These are phyloP conservation scores for Silvanus unidentatus DNA, from an alignment of 2,888 invertebrate genomes.

Conservation along the genomic window DNA sequence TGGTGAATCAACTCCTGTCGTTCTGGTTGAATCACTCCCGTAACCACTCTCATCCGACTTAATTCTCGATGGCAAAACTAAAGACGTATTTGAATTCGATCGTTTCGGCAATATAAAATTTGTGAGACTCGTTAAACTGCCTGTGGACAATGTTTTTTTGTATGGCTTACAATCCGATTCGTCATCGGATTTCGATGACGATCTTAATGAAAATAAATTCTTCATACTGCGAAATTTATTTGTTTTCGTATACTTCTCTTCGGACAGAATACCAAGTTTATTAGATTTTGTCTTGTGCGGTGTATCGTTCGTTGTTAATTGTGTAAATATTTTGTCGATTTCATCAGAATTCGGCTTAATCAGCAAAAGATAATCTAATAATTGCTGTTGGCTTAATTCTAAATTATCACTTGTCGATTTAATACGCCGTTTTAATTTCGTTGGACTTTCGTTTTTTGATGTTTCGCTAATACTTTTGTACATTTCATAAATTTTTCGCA, in stretches of 20 bases:
- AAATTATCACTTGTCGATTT: constrained; percentile 34
- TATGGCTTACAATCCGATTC: constrained; percentile 33
- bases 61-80: constrained; percentile 24
- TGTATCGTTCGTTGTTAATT: constrained; percentile 29
- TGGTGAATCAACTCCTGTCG: constrained; percentile 51
- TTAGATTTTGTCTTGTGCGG: constrained; percentile 20
- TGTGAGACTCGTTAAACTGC: constrained; percentile 37
- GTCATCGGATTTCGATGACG: constrained; percentile 39
- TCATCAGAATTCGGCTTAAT: constrained; percentile 38
- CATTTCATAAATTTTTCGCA: constrained; percentile 34
- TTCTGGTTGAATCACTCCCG: constrained; percentile 54
- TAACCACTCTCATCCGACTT: constrained; percentile 55
- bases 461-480: constrained; percentile 26
- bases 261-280: constrained; percentile 26
- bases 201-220: constrained; percentile 29
- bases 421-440: constrained; percentile 26
- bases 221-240: constrained; percentile 34
- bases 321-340: constrained; percentile 26
- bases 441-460: constrained; percentile 15
- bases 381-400: constrained; percentile 39
- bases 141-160: constrained; percentile 34
- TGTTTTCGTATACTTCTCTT: constrained; percentile 31
- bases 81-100: constrained; percentile 32
- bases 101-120: constrained; percentile 36
- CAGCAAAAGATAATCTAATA: constrained; percentile 39